Conservation (phyloP, 2,113 vertebrate species). For the Fulmarus glacialis region DNA sequence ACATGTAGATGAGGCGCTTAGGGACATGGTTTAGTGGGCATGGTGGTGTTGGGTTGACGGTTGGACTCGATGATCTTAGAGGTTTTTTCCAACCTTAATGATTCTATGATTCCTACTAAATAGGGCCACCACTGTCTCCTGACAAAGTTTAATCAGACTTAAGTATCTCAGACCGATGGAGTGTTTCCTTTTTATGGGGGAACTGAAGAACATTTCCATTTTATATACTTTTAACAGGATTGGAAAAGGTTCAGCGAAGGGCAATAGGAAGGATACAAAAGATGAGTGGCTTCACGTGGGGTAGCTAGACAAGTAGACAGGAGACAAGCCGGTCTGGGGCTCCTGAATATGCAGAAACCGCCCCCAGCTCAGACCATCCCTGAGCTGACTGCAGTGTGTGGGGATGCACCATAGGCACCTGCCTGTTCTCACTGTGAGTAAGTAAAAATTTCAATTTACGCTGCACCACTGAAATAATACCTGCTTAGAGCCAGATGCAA, state of each 20-base stretch:
- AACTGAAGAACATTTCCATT: neutral
- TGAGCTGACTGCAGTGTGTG: neutral
- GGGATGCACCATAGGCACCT: neutral
- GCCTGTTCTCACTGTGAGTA: neutral
- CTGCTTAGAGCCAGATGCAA: neutral
- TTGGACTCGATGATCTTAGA: no score
- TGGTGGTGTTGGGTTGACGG: no score
- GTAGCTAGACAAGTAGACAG: neutral
- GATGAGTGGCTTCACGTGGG: neutral
- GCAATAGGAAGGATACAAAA: neutral
- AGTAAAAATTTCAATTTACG: neutral
- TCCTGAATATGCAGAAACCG: neutral
- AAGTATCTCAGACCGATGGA: neutral
- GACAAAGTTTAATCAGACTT: neutral
- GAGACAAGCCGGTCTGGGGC: fast-evolving
- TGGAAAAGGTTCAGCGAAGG: neutral
- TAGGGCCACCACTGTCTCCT: neutral
- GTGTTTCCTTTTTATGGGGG: neutral
- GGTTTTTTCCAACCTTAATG: no score
- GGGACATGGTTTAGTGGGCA: no score
- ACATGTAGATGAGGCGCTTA: no score
- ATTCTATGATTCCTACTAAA: no score
- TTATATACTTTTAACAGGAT: neutral
- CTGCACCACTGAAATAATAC: neutral
- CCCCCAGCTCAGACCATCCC: neutral